Evolutionary conservation across 2,113 vertebrate species (phyloP), one percentile per base, ranked within the genome.

Genomic region (Machaerirhynchus nigripectus): DNA sequence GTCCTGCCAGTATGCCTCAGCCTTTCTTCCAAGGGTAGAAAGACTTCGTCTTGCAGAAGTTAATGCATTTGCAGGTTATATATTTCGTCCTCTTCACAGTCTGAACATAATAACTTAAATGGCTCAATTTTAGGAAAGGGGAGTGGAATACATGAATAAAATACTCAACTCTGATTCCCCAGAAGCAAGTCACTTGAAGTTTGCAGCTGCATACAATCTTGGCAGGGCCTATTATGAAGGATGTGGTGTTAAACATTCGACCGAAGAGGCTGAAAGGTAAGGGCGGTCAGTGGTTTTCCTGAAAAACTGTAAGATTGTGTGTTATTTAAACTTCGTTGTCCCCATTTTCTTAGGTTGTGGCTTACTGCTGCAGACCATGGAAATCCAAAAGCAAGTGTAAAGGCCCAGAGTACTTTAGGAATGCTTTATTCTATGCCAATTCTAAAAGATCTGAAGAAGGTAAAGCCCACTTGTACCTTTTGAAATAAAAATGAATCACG

Each of bases 181-280:
- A 7, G 94, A 96, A 91, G 96, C 98, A 78, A 97, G 80, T n/a
- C 98, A 97, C 61, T 86, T 99, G 89, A 92, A 97, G 90, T 98
- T 97, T 89, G 97, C 98, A 50, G 98, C 98, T 40, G 98, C 98
- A 4, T 98, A 98, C 93, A 98, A 98, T 87, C 96, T 99, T n/a
- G 98, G 98, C 74, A 97, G 97, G 95, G 98, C 98, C 0, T 98
- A 98, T 80, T 98, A 97, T 16, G 98, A 98, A 97, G 98, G 98
- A 20, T 97, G 78, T 69, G 98, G 98, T 19, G 96, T 98, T 42
- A 93, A 89, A 49, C 88, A 56, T 23, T 98, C 98, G 23, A 84
- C 91, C 2, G 9, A 94, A 68, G 98, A 98, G 77, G 98, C 98
- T 42, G 98, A 99, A 96, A 98, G 98, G 98, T 98, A 97, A 97